A percentile compares a stretch with the other conserved stretches of the same genome.
phyloP scores from a whole-genome alignment of 2,797 vertebrate species.

The Garrulus glandarius region DNA sequence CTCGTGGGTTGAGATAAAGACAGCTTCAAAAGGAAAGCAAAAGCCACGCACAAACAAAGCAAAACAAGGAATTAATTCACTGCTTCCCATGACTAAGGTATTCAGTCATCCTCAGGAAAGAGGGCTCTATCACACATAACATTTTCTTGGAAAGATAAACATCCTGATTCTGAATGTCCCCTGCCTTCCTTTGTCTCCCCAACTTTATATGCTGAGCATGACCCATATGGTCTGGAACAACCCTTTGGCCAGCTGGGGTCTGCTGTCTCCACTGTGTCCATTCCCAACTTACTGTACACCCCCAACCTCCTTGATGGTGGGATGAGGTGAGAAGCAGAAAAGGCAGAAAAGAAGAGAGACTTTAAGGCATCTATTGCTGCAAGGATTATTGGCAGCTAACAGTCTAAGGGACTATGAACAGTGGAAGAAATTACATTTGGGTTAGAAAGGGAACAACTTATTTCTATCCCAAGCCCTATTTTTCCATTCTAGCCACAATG shows the following conservation, averaged over 20 bases:
- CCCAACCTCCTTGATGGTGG: fast-evolving
- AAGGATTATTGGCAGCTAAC: background rate
- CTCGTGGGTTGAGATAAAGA: background rate
- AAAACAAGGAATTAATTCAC: background rate
- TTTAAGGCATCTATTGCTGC: background rate
- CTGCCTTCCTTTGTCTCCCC: background rate
- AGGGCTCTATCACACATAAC: background rate
- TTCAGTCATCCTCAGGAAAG: background rate
- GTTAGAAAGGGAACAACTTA: background rate
- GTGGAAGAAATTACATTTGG: background rate
- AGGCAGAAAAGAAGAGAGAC: background rate
- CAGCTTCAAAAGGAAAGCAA: background rate
- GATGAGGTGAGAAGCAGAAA: background rate
- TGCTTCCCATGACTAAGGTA: background rate
- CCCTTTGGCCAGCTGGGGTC: background rate
- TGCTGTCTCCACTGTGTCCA: background rate
- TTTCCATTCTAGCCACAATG: slow-evolving; percentile 84
- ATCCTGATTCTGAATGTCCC: background rate
- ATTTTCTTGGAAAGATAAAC: background rate
- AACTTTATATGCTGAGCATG: background rate
- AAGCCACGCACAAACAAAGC: fast-evolving
- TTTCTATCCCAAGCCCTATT: background rate
- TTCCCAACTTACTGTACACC: fast-evolving
- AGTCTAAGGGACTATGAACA: background rate
- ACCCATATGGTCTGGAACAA: background rate